A percentile compares a stretch with the other conserved stretches of the same genome.
Conservation (phyloP, 2,888 invertebrate genomes). For the Encarsia formosa region DNA sequence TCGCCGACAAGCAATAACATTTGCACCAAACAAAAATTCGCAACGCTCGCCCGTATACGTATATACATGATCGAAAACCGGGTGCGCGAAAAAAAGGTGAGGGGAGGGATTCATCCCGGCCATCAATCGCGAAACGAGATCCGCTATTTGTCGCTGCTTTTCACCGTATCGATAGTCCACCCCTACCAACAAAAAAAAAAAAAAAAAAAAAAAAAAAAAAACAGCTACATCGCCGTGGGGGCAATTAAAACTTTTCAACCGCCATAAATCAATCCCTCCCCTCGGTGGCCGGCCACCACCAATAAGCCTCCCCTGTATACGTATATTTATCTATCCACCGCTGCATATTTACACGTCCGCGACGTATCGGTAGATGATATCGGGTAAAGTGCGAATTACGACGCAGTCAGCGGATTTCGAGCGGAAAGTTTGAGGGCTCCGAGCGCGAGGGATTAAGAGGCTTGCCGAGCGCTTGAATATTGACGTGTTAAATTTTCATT, state of each 20-base stretch:
- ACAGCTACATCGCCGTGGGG: slow-evolving; percentile 8
- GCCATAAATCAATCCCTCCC: slow-evolving; percentile 32
- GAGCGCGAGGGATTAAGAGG: slow-evolving; percentile 1
- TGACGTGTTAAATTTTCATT: slow-evolving; percentile 14
- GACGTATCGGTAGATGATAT: slow-evolving; percentile 17
- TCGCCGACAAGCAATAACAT: too few species aligned
- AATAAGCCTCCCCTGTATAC: not conserved
- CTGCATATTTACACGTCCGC: slow-evolving; percentile 21
- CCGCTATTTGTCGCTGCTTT: slow-evolving; percentile 25
- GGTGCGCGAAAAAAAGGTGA: not conserved
- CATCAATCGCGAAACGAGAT: slow-evolving; percentile 24
- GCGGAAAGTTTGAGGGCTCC: not conserved
- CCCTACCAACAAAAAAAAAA: not conserved
- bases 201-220: not conserved
- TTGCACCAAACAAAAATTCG: too few species aligned
- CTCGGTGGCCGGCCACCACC: too few species aligned
- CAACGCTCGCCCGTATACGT: too few species aligned
- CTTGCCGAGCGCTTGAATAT: not conserved
- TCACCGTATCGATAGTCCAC: not conserved
- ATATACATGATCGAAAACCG: not conserved
- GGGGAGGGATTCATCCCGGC: not conserved
- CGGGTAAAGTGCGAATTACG: not conserved
- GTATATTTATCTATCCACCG: not conserved
- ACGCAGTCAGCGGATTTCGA: slow-evolving; percentile 3
- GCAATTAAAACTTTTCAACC: slow-evolving; percentile 41